Conservation (phyloP, 2,797 vertebrate species). For the Cryptoblepharus egeriae region DNA sequence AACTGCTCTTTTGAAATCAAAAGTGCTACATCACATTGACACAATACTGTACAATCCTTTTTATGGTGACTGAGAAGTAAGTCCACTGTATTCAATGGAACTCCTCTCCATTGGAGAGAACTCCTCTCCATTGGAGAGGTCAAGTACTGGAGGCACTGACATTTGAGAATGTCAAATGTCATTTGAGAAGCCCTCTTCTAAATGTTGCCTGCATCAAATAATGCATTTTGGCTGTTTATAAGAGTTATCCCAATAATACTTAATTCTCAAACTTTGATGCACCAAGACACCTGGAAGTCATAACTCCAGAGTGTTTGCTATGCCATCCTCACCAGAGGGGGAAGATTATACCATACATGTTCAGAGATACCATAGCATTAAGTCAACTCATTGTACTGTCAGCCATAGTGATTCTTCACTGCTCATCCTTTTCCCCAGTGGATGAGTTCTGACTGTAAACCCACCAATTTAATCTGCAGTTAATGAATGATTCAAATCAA, state of each 20-base stretch:
- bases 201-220: background rate
- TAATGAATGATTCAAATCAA: conserved; percentile 33
- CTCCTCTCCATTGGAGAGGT: too few species aligned
- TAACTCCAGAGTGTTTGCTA: background rate
- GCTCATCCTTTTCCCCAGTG: background rate
- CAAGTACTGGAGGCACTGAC: too few species aligned
- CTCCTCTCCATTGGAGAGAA: too few species aligned
- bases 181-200: background rate
- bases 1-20: background rate
- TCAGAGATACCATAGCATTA: background rate
- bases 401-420: background rate
- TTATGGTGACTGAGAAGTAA: too few species aligned
- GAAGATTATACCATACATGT: background rate
- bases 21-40: too few species aligned
- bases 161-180: too few species aligned
- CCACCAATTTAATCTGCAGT: conserved; percentile 18
- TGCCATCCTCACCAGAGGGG: background rate
- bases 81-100: too few species aligned
- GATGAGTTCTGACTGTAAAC: conserved; percentile 24
- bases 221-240: background rate
- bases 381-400: background rate
- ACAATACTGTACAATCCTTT: too few species aligned
- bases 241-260: background rate
- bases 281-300: too few species aligned
- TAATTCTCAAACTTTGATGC: background rate